These are phyloP conservation scores for Gallirallus australis DNA, from an alignment of 2,797 vertebrate genomes.

Conservation along the genomic window DNA sequence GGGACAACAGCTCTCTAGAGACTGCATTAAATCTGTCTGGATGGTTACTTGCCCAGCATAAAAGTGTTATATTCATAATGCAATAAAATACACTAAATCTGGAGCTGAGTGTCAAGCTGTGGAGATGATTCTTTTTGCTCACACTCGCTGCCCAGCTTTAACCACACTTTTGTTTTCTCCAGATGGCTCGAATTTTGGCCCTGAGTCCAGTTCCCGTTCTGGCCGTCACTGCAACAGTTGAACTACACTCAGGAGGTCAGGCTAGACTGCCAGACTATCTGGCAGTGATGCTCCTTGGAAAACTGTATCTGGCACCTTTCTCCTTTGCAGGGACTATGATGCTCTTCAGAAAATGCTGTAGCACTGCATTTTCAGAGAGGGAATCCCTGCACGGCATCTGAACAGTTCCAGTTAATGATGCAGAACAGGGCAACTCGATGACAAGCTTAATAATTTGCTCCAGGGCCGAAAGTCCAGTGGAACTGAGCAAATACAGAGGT, in stretches of 20 bases:
- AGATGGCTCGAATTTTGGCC: not conserved
- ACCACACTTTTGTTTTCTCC: not conserved
- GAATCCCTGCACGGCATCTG: fast-evolving
- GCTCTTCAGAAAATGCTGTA: not conserved
- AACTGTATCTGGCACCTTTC: not conserved
- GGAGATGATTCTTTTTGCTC: not conserved
- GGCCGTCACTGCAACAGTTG: not conserved
- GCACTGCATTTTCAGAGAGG: not conserved
- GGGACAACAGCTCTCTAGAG: not conserved
- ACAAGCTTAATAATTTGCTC: not conserved
- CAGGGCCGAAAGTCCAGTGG: not conserved
- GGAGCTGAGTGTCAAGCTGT: not conserved
- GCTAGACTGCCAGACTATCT: not conserved
- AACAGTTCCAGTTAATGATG: not conserved
- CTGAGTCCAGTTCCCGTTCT: not conserved
- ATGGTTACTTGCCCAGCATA: not conserved
- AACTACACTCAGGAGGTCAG: not conserved
- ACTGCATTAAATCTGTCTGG: not conserved
- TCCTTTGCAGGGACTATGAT: not conserved
- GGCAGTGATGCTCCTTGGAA: not conserved
- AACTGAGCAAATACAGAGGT: not conserved
- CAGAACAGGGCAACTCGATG: not conserved
- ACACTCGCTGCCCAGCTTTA: not conserved
- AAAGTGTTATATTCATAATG: not conserved
- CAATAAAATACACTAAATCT: not conserved